Base-by-base conservation (phyloP, 2,797 vertebrate genomes). In the Paramormyrops hopkinsi region DNA sequence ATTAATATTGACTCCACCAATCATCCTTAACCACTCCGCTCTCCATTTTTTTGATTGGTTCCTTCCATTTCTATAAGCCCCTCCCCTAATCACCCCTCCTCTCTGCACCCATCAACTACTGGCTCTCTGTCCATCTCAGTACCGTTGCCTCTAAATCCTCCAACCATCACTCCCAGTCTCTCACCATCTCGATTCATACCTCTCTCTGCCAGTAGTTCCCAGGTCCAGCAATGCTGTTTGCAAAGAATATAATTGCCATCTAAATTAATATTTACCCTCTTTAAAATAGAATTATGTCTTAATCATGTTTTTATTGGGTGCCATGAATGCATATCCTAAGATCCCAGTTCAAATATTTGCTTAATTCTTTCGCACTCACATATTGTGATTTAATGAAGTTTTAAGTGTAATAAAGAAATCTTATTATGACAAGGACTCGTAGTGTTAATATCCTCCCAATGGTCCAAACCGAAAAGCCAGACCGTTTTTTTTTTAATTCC, bases 311-410 rank as follows among this genome's bases (percentile, higher is more conserved):
- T 95, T 94, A 95, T 95, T 94, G 94, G 93, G 88, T 91, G 91
- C 93, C 91, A 92, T 91, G 93, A 94, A 94, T 59, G 90, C 9
- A 69, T 83, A 59, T 93, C 90, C 84, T 88, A 6, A 90, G 89
- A 93, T 93, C 89, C 89, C 86, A 19, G 79, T 90, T 91, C 92
- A 92, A 94, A 94, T 96, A 94, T 96, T 95, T 95, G 94, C 93
- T 94, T 94, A 93, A 95, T 96, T 95, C 94, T 93, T 92, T 87
- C 82, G 0, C 90, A 69, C 91, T 92, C 86, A 50, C 90, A 94
- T 94, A 92, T 94, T 94, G 92, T 85, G 89, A 89, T 94, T 95
- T 95, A 95, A 95, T 96, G 93, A 94, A 95, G 94, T 93, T 91
- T 92, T 91, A 94, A 93, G 93, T 93, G 93, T 92, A 94, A 95